Conservation (phyloP, 64 coral and sea anemone species). For the Actinia equina region DNA sequence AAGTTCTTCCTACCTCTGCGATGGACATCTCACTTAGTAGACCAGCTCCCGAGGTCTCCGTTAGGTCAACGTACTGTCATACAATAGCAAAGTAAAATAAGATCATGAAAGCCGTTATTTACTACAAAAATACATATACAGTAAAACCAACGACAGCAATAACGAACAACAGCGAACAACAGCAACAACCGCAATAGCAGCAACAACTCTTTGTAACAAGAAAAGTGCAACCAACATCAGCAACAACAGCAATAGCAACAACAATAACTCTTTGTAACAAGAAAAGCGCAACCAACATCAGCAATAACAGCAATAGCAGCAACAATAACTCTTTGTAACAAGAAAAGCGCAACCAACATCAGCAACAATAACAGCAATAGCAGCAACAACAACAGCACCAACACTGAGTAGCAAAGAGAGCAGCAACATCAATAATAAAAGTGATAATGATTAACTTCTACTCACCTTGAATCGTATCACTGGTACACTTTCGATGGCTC, state of each 20-base stretch:
- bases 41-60: slow-evolving; percentile 94
- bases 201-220: background rate
- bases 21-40: slow-evolving; percentile 94
- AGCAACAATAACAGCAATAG: background rate
- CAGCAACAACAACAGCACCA: background rate
- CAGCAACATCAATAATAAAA: no score
- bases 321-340: background rate
- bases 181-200: background rate
- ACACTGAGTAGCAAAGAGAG: background rate
- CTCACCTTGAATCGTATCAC: slow-evolving; percentile 95
- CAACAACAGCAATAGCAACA: background rate
- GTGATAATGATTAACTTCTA: background rate
- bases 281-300: background rate
- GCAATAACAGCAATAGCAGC: background rate
- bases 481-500: slow-evolving; percentile 94
- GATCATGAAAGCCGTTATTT: no score
- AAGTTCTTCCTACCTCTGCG: slow-evolving; percentile 54
- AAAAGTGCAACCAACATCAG: background rate
- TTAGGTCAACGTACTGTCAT: slow-evolving; percentile 84
- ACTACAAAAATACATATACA: no score
- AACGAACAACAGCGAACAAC: background rate
- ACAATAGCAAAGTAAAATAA: background rate
- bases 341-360: background rate
- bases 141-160: no score
- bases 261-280: background rate